Conservation (phyloP, 2,888 invertebrate species). For the Acanthoscelides obtectus region DNA sequence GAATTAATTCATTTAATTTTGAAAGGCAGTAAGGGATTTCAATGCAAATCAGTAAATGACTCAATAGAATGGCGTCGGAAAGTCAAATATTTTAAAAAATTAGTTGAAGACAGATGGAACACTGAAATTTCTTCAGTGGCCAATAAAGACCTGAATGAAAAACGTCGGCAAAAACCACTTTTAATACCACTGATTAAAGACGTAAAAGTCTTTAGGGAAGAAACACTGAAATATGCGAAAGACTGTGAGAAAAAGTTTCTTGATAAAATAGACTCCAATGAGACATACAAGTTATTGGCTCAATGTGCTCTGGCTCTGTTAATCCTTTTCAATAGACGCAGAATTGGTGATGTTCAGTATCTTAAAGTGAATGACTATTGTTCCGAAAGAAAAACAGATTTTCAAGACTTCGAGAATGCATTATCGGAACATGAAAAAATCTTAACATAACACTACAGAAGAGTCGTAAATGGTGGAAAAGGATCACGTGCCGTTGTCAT, state of each 20-base stretch:
- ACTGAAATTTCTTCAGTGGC: constrained; percentile 16
- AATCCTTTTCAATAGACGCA: constrained; percentile 23
- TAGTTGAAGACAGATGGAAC: constrained; percentile 14
- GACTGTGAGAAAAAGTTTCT: constrained; percentile 8
- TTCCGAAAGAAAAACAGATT: constrained; percentile 15
- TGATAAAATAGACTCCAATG: constrained; percentile 7
- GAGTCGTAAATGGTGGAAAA: constrained; percentile 30
- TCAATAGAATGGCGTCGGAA: constrained; percentile 5
- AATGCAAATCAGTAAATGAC: constrained; percentile 4
- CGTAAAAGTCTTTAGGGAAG: constrained; percentile 10
- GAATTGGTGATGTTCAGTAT: constrained; percentile 25
- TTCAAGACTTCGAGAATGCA: constrained; percentile 23
- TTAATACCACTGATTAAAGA: constrained; percentile 15
- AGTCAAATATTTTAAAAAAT: constrained; percentile 14
- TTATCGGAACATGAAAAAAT: constrained; percentile 23
- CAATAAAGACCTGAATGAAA: constrained; percentile 17
- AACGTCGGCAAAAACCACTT: constrained; percentile 14
- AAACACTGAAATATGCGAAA: constrained; percentile 6
- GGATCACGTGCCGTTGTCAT: constrained; percentile 31
- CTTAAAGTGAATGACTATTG: constrained; percentile 21
- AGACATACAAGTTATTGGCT: constrained; percentile 16
- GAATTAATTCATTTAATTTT: constrained; percentile 15
- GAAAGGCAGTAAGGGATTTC: constrained; percentile 12
- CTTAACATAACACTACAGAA: constrained; percentile 27
- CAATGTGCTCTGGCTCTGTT: constrained; percentile 17